Percentiles rank a stretch among this genome's conserved stretches.
These are phyloP conservation scores for Meta bourneti DNA, from an alignment of 2,888 invertebrate species.

Conservation along the genomic window DNA sequence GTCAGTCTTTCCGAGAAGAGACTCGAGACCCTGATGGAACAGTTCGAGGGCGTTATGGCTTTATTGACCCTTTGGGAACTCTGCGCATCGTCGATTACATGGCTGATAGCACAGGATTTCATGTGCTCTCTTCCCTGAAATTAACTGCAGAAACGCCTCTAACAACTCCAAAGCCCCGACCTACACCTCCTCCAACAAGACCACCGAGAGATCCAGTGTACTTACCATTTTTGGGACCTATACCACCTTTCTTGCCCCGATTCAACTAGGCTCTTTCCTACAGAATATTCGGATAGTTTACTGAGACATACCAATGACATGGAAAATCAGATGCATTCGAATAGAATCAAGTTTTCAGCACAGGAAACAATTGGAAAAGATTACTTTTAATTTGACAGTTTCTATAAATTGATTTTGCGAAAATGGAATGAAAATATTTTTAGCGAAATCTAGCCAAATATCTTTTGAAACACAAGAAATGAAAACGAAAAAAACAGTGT, in stretches of 20 bases:
- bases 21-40: constrained; percentile 67
- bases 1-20: constrained; percentile 76
- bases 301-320: background rate
- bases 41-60: constrained; percentile 74
- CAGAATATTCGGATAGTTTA: too few relatives aligned
- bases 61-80: constrained; percentile 71
- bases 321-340: too few relatives aligned
- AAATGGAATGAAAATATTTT: too few relatives aligned
- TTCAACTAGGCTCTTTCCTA: too few relatives aligned
- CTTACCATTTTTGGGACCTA: constrained; percentile 74
- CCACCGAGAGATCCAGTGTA: constrained; percentile 6
- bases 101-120: constrained; percentile 75
- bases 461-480: too few relatives aligned
- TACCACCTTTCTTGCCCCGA: constrained; percentile 75
- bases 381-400: too few relatives aligned
- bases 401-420: too few relatives aligned
- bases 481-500: too few relatives aligned
- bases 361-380: too few relatives aligned
- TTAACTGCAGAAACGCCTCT: constrained; percentile 63
- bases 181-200: constrained; percentile 29
- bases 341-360: too few relatives aligned
- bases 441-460: too few relatives aligned
- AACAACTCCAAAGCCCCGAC: constrained; percentile 25
- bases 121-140: constrained; percentile 53
- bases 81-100: constrained; percentile 74